Percentiles rank a stretch among this genome's conserved stretches.
Evolutionary conservation across 2,888 invertebrate species (phyloP).

Genomic region (Drosophila meridiana): DNA sequence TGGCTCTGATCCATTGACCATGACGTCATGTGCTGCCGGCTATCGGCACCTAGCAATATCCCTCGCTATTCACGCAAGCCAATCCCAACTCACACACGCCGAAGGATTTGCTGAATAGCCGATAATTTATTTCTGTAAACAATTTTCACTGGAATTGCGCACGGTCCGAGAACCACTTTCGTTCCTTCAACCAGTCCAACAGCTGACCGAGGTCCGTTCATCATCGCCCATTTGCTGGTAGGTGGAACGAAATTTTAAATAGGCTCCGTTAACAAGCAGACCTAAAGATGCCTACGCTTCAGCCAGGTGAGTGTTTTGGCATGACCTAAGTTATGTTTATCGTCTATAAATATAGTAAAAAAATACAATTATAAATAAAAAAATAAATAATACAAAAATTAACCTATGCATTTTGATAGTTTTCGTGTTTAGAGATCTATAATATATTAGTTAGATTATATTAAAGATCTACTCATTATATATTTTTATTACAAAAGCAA

Average conservation of each 20-base stretch:
- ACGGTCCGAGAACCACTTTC: slow-evolving; percentile 38
- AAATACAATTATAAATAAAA: too few species aligned
- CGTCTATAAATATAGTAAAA: background rate
- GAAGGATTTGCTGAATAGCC: slow-evolving; percentile 62
- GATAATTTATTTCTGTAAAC: slow-evolving; percentile 81
- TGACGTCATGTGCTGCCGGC: slow-evolving; percentile 69
- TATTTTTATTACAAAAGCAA: too few species aligned
- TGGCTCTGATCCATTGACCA: slow-evolving; percentile 59
- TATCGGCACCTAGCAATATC: slow-evolving; percentile 51
- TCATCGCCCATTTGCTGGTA: slow-evolving; percentile 39
- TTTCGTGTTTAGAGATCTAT: too few species aligned
- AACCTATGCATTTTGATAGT: too few species aligned
- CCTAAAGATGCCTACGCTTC: slow-evolving; percentile 9
- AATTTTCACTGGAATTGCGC: slow-evolving; percentile 71
- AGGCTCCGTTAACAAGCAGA: slow-evolving; percentile 71
- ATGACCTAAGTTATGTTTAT: slow-evolving; percentile 40
- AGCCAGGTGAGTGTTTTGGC: slow-evolving; percentile 56
- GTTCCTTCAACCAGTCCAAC: slow-evolving; percentile 51
- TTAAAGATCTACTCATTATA: too few species aligned
- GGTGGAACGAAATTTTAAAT: slow-evolving; percentile 78
- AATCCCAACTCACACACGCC: slow-evolving; percentile 27
- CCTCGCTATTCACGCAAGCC: slow-evolving; percentile 12
- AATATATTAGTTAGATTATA: too few species aligned
- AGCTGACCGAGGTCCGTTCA: slow-evolving; percentile 66
- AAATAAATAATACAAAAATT: too few species aligned